Conservation (phyloP, 2,113 vertebrate genomes). For the Halcyon senegalensis region DNA sequence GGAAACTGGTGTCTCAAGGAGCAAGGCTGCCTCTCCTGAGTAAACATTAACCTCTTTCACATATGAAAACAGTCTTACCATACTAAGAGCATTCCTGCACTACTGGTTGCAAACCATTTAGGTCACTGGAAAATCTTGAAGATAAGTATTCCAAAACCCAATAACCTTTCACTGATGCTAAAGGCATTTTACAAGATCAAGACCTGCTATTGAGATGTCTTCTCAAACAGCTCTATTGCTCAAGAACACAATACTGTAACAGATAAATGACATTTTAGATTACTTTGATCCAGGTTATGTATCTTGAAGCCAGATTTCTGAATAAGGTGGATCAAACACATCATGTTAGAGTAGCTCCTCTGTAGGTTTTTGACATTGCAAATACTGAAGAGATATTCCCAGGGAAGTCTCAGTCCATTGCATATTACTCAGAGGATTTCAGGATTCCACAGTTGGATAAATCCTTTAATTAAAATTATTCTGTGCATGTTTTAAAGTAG, state of each 20-base stretch:
- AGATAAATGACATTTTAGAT: neutral
- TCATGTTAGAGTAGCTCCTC: conserved; percentile 11
- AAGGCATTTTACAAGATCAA: neutral
- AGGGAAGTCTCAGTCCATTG: conserved; percentile 38
- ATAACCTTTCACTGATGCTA: neutral
- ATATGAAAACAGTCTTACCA: neutral
- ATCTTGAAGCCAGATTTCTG: neutral
- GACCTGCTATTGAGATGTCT: neutral
- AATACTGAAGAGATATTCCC: neutral
- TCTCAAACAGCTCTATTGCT: neutral
- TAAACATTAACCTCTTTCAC: neutral
- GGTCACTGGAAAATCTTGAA: neutral
- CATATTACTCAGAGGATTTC: conserved; percentile 60
- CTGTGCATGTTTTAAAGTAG: neutral
- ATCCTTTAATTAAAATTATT: conserved; percentile 68
- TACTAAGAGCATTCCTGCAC: neutral
- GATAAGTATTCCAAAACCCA: neutral
- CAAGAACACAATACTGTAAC: neutral
- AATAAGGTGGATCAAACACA: neutral
- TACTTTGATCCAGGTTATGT: neutral
- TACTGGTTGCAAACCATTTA: neutral
- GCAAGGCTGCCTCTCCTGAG: neutral
- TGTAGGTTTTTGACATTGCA: conserved; percentile 1
- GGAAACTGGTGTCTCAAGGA: neutral
- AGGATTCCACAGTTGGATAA: conserved; percentile 60